Evolutionary conservation across 92 coral and sea anemone species (phyloP).

Genomic region (Epizoanthus stellaris): DNA sequence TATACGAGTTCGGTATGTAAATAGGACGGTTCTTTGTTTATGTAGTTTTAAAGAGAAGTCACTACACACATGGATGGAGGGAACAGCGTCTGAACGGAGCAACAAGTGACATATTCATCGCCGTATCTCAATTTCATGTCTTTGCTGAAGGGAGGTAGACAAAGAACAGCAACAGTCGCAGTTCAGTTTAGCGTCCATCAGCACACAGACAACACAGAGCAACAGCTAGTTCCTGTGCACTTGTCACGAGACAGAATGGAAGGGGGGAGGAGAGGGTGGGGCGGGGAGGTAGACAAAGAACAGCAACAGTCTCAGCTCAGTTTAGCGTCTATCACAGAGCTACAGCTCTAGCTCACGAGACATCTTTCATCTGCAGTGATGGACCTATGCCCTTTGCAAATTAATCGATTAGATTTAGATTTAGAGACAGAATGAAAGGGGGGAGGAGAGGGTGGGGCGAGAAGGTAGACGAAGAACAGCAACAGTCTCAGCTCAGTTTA

Average conservation of each 20-base stretch:
- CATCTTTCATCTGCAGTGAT: too few species aligned
- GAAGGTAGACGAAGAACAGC: constrained; percentile 2
- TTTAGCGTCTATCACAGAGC: constrained; percentile 8
- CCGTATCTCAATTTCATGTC: neutral
- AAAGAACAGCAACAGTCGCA: constrained; percentile 18
- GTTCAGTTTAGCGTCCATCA: constrained; percentile 32
- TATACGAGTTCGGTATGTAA: neutral
- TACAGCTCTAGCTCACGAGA: neutral
- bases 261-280: constrained; percentile 32
- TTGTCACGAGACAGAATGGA: too few species aligned
- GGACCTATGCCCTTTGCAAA: too few species aligned
- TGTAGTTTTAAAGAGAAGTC: too few species aligned
- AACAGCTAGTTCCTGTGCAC: neutral
- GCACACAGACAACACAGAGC: constrained; percentile 5
- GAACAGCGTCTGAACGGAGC: neutral
- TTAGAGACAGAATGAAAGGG: too few species aligned
- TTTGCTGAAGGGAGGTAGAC: constrained; percentile 12
- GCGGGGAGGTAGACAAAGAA: neutral
- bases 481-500: constrained; percentile 29
- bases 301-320: constrained; percentile 30
- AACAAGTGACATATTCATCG: neutral
- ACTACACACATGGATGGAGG: neutral
- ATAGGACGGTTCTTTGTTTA: neutral
- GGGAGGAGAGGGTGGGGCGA: constrained; percentile 36
- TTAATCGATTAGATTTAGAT: too few species aligned